These are phyloP conservation scores for Aphis craccivora DNA, from an alignment of 1,140 invertebrate genomes.

Conservation along the genomic window DNA sequence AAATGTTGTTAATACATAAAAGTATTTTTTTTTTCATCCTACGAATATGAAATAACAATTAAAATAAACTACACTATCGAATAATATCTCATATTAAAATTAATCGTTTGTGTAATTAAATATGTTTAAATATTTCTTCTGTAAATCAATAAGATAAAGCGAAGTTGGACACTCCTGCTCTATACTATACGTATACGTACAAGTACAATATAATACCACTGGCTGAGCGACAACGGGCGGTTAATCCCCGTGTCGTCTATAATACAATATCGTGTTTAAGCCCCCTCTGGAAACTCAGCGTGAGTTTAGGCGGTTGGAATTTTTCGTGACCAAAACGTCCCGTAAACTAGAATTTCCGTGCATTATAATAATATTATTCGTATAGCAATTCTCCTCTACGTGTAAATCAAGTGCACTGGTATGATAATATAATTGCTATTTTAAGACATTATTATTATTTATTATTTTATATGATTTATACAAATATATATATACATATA, in stretches of 20 bases:
- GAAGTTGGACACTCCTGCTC: not conserved
- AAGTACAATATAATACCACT: not conserved
- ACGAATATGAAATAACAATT: too few relatives aligned
- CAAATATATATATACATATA: not conserved
- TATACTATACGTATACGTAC: not conserved
- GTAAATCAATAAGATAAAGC: not conserved
- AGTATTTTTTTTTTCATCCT: not conserved
- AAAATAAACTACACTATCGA: too few relatives aligned
- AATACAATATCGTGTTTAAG: not conserved
- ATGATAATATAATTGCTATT: not conserved
- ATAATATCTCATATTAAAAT: not conserved
- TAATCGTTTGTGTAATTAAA: not conserved
- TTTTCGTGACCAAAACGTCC: not conserved
- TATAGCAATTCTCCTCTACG: not conserved
- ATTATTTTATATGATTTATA: not conserved
- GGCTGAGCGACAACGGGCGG: not conserved
- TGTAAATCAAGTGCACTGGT: not conserved
- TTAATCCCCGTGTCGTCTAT: not conserved
- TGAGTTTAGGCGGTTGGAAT: not conserved
- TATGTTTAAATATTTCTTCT: not conserved
- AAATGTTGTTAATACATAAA: too few relatives aligned
- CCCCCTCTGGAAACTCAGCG: not conserved
- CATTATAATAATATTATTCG: not conserved
- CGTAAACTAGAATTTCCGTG: not conserved
- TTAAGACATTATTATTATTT: not conserved